Evolutionary conservation across 2,888 invertebrate species (phyloP).

Genomic region (Anthrax anthrax): DNA sequence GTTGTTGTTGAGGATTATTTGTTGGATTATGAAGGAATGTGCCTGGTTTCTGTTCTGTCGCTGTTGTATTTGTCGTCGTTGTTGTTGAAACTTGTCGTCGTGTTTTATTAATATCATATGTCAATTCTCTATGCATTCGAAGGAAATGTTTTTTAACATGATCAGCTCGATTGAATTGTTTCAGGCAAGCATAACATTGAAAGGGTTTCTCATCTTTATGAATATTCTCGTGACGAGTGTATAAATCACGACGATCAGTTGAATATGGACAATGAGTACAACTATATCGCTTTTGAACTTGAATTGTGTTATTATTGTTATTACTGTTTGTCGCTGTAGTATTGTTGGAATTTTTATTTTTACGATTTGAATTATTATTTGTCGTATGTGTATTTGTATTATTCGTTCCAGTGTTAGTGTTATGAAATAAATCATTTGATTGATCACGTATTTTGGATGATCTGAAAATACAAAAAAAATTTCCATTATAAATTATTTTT

Average conservation of each 20-base stretch:
- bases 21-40: constrained; percentile 19
- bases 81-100: constrained; percentile 33
- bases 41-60: constrained; percentile 9
- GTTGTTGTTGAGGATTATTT: constrained; percentile 17
- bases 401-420: not conserved
- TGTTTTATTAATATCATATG: constrained; percentile 73
- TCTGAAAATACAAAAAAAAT: not conserved
- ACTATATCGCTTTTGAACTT: constrained; percentile 56
- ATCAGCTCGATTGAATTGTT: constrained; percentile 86
- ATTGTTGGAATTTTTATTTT: constrained; percentile 13
- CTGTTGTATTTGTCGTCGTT: too few relatives aligned
- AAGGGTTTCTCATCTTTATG: constrained; percentile 89
- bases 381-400: not conserved
- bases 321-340: constrained; percentile 12
- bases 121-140: constrained; percentile 80
- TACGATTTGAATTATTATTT: constrained; percentile 7
- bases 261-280: constrained; percentile 83
- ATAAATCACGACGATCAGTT: constrained; percentile 79
- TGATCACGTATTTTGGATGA: constrained; percentile 3
- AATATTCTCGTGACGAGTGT: constrained; percentile 84
- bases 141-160: constrained; percentile 90
- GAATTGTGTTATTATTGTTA: constrained; percentile 23
- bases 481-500: not conserved
- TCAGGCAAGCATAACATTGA: constrained; percentile 82
- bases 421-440: not conserved